These are phyloP conservation scores for Taxidea taxus DNA, from an alignment of 2,113 vertebrate species.

Conservation along the genomic window DNA sequence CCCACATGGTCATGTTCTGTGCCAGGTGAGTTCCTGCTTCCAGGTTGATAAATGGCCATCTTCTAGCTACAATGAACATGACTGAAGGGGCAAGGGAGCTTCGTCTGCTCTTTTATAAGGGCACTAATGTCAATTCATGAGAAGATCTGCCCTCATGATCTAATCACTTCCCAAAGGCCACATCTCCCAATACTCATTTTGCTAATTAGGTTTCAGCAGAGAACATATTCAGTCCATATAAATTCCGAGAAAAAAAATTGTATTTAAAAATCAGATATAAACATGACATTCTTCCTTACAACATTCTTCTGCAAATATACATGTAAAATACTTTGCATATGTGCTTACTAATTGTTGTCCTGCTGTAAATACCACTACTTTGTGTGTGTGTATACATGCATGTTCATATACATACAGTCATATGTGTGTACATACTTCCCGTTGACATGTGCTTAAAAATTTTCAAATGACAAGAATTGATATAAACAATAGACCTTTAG, in stretches of 20 bases:
- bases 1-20: neutral
- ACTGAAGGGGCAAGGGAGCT: neutral
- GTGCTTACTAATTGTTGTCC: neutral
- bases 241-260: neutral
- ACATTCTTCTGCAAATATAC: neutral
- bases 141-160: neutral
- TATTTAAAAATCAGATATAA: neutral
- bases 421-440: neutral
- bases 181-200: neutral
- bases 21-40: neutral
- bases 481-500: neutral
- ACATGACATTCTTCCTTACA: neutral
- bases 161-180: neutral
- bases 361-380: neutral
- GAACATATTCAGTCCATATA: neutral
- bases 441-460: neutral
- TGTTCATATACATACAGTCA: neutral
- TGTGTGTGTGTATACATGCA: neutral
- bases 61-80: neutral
- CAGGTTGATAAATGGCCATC: neutral
- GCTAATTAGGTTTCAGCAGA: neutral
- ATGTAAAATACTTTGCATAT: neutral
- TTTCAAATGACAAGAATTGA: neutral
- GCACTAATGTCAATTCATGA: neutral
- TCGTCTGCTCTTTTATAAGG: neutral